These are phyloP conservation scores for Cheilosia vulpina DNA, from an alignment of 2,888 invertebrate species.

Conservation along the genomic window DNA sequence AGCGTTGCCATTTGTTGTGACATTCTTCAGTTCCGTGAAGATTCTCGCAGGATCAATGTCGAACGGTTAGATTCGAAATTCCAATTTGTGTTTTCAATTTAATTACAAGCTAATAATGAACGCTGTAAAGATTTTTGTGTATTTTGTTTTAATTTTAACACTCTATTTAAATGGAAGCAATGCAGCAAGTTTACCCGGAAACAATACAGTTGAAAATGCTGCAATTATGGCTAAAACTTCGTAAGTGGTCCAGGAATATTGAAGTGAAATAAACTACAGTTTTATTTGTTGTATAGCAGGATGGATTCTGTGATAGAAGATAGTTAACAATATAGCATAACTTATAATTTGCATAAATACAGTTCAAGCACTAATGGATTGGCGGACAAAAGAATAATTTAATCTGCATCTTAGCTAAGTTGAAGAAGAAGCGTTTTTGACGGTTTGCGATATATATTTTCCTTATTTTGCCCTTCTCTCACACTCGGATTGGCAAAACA, in stretches of 20 bases:
- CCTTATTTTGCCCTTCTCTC: too few relatives aligned
- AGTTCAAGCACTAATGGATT: too few relatives aligned
- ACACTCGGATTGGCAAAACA: too few relatives aligned
- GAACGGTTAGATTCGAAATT: not conserved
- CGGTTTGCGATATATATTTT: too few relatives aligned
- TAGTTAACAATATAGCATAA: too few relatives aligned
- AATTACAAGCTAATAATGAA: constrained; percentile 3
- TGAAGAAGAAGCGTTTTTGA: too few relatives aligned
- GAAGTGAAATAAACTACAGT: not conserved
- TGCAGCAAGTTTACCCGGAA: constrained; percentile 35
- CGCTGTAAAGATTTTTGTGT: not conserved
- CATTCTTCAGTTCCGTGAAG: constrained; percentile 2
- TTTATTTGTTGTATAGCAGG: too few relatives aligned
- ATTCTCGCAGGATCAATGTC: not conserved
- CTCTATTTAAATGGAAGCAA: not conserved
- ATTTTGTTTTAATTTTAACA: not conserved
- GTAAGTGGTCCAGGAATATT: constrained; percentile 29
- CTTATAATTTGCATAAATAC: too few relatives aligned
- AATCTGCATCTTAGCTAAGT: too few relatives aligned
- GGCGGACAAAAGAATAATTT: too few relatives aligned
- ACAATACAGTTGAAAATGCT: constrained; percentile 27
- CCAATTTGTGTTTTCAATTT: not conserved
- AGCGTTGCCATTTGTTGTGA: not conserved
- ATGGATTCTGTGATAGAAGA: too few relatives aligned
- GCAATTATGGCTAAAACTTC: constrained; percentile 49